Conservation (phyloP, 2,888 invertebrate genomes). For the Aromia moschata region DNA sequence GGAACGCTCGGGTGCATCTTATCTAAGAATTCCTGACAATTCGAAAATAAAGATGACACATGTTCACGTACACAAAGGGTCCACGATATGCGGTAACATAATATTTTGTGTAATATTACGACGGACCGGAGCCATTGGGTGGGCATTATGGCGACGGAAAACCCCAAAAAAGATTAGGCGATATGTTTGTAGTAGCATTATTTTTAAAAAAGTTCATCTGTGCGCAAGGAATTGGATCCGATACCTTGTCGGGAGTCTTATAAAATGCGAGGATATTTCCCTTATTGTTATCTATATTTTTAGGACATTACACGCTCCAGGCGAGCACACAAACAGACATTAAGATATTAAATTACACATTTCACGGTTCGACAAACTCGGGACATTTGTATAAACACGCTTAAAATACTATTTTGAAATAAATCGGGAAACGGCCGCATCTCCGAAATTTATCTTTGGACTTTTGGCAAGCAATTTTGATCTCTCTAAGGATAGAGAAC, state of each 20-base stretch:
- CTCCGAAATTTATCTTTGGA: not conserved
- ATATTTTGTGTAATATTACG: conserved; percentile 56
- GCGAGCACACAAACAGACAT: conserved; percentile 25
- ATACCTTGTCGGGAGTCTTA: conserved; percentile 38
- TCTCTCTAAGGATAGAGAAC: too few relatives aligned
- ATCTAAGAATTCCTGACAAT: conserved; percentile 50
- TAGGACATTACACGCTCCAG: conserved; percentile 1
- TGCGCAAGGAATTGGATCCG: conserved; percentile 52
- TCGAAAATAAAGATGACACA: conserved; percentile 51
- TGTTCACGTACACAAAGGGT: conserved; percentile 53
- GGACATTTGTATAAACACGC: conserved; percentile 28
- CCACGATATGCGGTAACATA: conserved; percentile 50
- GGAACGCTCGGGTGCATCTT: conserved; percentile 49
- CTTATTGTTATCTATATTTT: conserved; percentile 27
- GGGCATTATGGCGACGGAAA: conserved; percentile 43
- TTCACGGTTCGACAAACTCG: conserved; percentile 25
- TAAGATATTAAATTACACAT: conserved; percentile 34
- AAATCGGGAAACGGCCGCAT: conserved; percentile 7
- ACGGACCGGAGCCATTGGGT: conserved; percentile 45
- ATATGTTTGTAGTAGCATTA: conserved; percentile 53
- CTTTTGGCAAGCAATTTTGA: not conserved
- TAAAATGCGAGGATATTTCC: conserved; percentile 36
- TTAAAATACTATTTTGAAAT: conserved; percentile 16
- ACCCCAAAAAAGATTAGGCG: conserved; percentile 47
- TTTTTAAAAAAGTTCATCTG: conserved; percentile 50